These are phyloP conservation scores for Coremacera marginata DNA, from an alignment of 2,888 invertebrate species.

Conservation along the genomic window DNA sequence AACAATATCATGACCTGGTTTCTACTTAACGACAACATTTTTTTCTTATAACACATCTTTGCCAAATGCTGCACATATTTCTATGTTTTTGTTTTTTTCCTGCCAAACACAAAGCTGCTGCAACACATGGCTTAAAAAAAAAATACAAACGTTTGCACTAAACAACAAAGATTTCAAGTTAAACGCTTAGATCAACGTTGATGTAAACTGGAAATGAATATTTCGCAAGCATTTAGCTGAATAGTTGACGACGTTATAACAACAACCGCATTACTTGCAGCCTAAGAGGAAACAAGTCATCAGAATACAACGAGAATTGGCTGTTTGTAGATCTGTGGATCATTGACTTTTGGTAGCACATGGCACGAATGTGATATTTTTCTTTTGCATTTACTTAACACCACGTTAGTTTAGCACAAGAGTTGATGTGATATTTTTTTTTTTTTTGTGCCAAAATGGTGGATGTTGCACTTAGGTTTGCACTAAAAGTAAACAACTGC, in stretches of 20 bases:
- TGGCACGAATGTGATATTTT: neutral
- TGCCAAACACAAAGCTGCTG: neutral
- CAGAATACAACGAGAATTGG: neutral
- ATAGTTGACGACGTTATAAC: neutral
- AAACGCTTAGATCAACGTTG: conserved; percentile 4
- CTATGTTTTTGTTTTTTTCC: neutral
- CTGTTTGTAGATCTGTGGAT: neutral
- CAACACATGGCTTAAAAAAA: neutral
- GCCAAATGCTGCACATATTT: neutral
- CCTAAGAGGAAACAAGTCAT: neutral
- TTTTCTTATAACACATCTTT: neutral
- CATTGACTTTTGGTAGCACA: neutral
- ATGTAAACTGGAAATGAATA: conserved; percentile 31
- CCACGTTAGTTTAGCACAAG: neutral
- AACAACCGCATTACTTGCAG: neutral
- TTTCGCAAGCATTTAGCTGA: conserved; percentile 24
- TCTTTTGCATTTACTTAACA: neutral
- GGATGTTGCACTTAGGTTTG: neutral
- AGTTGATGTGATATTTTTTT: too few species aligned
- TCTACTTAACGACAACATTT: neutral
- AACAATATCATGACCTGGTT: neutral
- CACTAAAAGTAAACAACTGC: neutral
- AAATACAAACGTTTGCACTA: neutral
- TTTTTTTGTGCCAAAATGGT: neutral
- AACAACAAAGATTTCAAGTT: neutral